Conservation (phyloP, 1,140 invertebrate species). For the Calliopsis andreniformis region DNA sequence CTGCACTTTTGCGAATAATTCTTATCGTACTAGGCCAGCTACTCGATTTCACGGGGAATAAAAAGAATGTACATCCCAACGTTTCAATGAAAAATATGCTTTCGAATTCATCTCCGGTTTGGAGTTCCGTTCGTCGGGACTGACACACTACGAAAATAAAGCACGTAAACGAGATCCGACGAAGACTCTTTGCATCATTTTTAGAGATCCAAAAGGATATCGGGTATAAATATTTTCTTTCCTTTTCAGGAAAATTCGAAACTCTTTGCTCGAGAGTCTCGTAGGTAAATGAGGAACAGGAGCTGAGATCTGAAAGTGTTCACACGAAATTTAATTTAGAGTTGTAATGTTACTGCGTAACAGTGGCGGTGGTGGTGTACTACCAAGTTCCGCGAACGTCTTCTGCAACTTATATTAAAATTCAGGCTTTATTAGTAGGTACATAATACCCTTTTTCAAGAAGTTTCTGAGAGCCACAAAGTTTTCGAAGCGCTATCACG, state of each 20-base stretch:
- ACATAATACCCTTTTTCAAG: background rate
- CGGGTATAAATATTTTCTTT: too few relatives aligned
- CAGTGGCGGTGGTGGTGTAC: too few relatives aligned
- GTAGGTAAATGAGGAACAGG: too few relatives aligned
- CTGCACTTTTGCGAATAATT: background rate
- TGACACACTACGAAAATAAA: conserved; percentile 20
- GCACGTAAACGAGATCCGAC: conserved; percentile 5
- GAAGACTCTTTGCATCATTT: background rate
- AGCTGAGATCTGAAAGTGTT: too few relatives aligned
- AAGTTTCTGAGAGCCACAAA: background rate
- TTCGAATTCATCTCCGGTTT: background rate
- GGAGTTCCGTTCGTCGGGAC: background rate
- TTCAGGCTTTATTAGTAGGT: background rate
- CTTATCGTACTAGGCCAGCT: background rate
- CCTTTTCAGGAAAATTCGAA: too few relatives aligned
- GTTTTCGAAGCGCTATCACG: background rate
- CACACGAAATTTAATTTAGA: too few relatives aligned
- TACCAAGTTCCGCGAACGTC: background rate
- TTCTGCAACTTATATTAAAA: background rate
- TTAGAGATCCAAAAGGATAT: background rate
- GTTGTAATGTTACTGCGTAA: too few relatives aligned
- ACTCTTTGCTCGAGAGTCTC: too few relatives aligned
- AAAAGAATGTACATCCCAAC: background rate
- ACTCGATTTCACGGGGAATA: conserved; percentile 16
- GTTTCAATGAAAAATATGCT: conserved; percentile 9